Base-by-base conservation (phyloP, 1,140 invertebrate genomes). In the Portunus trituberculatus region DNA sequence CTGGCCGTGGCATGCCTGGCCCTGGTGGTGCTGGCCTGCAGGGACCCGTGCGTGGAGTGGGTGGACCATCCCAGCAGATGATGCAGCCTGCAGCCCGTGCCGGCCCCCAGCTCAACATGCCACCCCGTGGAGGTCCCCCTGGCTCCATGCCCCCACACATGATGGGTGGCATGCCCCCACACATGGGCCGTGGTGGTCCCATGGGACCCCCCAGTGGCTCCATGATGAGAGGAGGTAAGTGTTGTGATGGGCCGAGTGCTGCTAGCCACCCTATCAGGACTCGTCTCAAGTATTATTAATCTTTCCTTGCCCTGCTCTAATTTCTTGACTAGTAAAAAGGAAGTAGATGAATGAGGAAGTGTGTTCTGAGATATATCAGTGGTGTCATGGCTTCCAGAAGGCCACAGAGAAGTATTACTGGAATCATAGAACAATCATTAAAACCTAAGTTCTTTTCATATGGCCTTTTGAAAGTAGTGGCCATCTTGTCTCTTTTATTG, bases 21-120 rank as follows among this genome's bases (percentile, higher is more conserved):
- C 93, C 95, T 8, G 93, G 93, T 29, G 94, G 88, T 0, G 52
- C 91, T 59, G 94, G 94, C 28, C 84, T 96, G n/a, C 96, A 96
- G 48, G 96, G 96, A 29, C 96, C 96, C n/a, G 96, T 96, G 32
- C 59, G 96, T 20, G 96, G 96, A n/a, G 96, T 96, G 6, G 96
- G 96, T 28, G 95, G 95, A 1, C 95, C 96, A 25, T 96, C 96
- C 3, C 93, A 94, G 31, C 96, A 96, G 45, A 95, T 96, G 93
- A 96, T 96, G 96, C 91, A 91, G 89, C 96, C 95, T 32, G 92
- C 95, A 14, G 95, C 94, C 12, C 92, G 95, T 82, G 93, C 90
- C n/a, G 94, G 94, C 4, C 94, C 94, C 29, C 94, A 95, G 94
- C 83, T 95, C 7, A 95, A 95, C 32, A 94, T 96, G 89, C 95